Evolutionary conservation across 2,888 invertebrate species (phyloP).

Genomic region (Trissolcus japonicus): DNA sequence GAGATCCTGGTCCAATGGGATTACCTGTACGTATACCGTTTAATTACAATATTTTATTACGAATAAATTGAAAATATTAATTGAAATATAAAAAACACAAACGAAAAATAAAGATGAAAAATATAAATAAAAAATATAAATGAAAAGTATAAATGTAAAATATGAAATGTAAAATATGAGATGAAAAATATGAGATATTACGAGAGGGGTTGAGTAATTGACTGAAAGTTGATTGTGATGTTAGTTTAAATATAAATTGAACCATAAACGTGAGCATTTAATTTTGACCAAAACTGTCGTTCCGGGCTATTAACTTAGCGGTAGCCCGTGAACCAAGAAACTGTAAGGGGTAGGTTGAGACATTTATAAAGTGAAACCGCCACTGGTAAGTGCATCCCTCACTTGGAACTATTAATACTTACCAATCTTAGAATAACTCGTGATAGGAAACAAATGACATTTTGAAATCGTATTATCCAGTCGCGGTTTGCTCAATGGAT

Average conservation of each 20-base stretch:
- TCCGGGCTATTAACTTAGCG: slow-evolving; percentile 41
- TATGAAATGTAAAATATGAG: neutral
- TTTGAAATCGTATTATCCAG: no score
- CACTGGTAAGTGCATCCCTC: slow-evolving; percentile 43
- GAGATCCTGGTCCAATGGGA: slow-evolving; percentile 96
- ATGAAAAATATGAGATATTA: neutral
- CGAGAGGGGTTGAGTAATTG: neutral
- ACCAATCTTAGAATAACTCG: slow-evolving; percentile 4
- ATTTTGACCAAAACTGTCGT: slow-evolving; percentile 6
- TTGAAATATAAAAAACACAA: no score
- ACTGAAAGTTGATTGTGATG: neutral
- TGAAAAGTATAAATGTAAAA: no score
- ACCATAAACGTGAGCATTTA: neutral
- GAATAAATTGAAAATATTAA: neutral
- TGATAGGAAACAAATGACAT: no score
- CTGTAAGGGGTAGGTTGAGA: slow-evolving; percentile 39
- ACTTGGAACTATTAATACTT: slow-evolving; percentile 39
- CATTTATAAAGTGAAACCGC: slow-evolving; percentile 47
- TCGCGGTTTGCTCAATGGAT: no score
- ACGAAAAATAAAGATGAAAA: no score
- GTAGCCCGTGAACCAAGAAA: slow-evolving; percentile 34
- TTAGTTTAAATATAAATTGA: neutral
- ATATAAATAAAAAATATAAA: neutral
- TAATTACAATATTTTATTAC: neutral
- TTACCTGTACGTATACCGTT: slow-evolving; percentile 87